Evolutionary conservation across 2,113 vertebrate species (phyloP).

Genomic region (Halichoerus grypus): DNA sequence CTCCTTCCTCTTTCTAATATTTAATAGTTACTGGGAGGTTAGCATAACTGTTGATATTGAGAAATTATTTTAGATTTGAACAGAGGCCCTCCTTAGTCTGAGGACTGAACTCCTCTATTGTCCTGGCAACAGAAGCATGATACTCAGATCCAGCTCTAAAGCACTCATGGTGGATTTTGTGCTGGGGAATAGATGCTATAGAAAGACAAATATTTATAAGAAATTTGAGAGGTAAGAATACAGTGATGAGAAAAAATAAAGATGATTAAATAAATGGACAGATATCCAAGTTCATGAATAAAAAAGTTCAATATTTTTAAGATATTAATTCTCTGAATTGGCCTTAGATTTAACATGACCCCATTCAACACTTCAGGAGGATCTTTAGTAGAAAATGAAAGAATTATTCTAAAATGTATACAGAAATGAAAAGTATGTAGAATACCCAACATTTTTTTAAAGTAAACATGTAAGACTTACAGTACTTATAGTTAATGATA

Average conservation of each 20-base stretch:
- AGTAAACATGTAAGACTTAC: neutral
- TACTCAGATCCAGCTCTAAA: neutral
- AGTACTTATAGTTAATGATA: neutral
- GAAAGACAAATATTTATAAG: neutral
- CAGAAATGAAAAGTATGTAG: neutral
- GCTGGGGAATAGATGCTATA: neutral
- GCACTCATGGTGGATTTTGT: neutral
- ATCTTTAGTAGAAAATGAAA: constrained; percentile 5
- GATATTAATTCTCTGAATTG: neutral
- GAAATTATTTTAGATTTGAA: neutral
- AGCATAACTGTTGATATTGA: neutral
- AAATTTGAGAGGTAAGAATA: neutral
- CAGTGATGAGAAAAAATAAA: neutral
- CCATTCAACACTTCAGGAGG: neutral
- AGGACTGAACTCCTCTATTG: neutral
- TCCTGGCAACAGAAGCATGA: neutral
- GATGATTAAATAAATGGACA: neutral
- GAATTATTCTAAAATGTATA: neutral
- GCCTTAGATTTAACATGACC: neutral
- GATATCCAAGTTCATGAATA: neutral
- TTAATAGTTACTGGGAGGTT: neutral
- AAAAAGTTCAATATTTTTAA: constrained; percentile 8
- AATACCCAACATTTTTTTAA: neutral
- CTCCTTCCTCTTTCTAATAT: neutral
- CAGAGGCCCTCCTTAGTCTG: neutral